Evolutionary conservation across 2,113 vertebrate species (phyloP).

Genomic region (Rhinopithecus roxellana): DNA sequence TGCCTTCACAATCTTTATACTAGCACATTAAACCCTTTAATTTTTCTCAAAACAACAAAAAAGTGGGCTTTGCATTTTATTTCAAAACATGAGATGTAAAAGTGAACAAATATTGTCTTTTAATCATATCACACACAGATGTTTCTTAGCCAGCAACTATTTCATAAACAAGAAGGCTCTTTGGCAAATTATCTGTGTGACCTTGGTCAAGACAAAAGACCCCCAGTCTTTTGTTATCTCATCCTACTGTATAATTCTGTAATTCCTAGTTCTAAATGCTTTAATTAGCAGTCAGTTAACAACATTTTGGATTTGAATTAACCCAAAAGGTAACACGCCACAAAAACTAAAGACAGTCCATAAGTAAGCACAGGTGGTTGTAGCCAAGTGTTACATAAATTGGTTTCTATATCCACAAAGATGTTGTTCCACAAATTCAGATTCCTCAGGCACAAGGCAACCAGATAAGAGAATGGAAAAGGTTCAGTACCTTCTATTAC

Average conservation of each 20-base stretch:
- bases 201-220: slow-evolving; percentile 27
- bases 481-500: not conserved
- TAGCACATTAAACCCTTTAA: not conserved
- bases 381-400: not conserved
- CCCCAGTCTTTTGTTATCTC: not conserved
- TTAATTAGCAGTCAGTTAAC: slow-evolving; percentile 45
- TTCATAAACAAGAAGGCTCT: slow-evolving; percentile 40
- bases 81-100: slow-evolving; percentile 13
- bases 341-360: not conserved
- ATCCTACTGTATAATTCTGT: not conserved
- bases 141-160: not conserved
- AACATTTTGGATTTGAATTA: slow-evolving; percentile 44
- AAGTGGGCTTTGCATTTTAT: not conserved
- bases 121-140: not conserved
- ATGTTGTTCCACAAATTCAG: not conserved
- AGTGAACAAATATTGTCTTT: not conserved
- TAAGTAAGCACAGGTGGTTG: not conserved
- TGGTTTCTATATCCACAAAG: not conserved
- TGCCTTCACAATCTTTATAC: not conserved
- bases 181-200: not conserved
- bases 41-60: not conserved
- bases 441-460: not conserved
- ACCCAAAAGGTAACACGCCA: not conserved
- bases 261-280: slow-evolving; percentile 30
- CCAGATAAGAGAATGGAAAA: not conserved